Conservation (phyloP, 2,888 invertebrate genomes). For the Xanthorhoe spadicearia region DNA sequence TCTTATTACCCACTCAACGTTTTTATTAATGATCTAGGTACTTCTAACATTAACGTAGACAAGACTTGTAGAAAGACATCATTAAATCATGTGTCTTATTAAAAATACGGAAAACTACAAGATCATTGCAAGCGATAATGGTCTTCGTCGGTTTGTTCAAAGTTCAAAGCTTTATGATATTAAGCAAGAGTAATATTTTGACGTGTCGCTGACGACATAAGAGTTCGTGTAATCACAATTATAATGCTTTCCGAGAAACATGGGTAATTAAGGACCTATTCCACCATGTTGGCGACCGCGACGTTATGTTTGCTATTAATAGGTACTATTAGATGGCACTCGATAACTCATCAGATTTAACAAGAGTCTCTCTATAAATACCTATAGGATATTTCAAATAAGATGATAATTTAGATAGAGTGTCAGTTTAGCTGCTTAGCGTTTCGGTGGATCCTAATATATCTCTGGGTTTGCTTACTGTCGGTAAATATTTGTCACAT, state of each 20-base stretch:
- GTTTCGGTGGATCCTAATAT: too few species aligned
- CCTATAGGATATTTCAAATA: too few species aligned
- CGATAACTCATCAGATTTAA: too few species aligned
- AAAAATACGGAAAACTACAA: not conserved
- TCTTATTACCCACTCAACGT: too few species aligned
- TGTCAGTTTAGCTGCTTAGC: too few species aligned
- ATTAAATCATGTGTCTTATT: not conserved
- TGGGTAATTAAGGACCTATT: slow-evolving; percentile 10
- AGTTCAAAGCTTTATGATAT: not conserved
- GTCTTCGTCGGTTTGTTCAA: slow-evolving; percentile 1
- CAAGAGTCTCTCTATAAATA: too few species aligned
- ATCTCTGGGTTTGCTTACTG: too few species aligned
- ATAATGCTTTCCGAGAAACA: slow-evolving; percentile 11
- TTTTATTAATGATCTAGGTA: not conserved
- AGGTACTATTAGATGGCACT: not conserved
- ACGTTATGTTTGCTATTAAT: not conserved
- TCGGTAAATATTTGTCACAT: too few species aligned
- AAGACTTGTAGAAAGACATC: too few species aligned
- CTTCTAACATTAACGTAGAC: not conserved
- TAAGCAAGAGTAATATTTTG: slow-evolving; percentile 7
- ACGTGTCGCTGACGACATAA: slow-evolving; percentile 15
- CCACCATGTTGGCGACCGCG: not conserved
- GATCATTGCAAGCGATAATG: not conserved
- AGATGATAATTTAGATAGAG: too few species aligned
- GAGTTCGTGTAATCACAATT: slow-evolving; percentile 14